Evolutionary conservation across 2,113 vertebrate species (phyloP).

Genomic region (Mormyrus lacerda): DNA sequence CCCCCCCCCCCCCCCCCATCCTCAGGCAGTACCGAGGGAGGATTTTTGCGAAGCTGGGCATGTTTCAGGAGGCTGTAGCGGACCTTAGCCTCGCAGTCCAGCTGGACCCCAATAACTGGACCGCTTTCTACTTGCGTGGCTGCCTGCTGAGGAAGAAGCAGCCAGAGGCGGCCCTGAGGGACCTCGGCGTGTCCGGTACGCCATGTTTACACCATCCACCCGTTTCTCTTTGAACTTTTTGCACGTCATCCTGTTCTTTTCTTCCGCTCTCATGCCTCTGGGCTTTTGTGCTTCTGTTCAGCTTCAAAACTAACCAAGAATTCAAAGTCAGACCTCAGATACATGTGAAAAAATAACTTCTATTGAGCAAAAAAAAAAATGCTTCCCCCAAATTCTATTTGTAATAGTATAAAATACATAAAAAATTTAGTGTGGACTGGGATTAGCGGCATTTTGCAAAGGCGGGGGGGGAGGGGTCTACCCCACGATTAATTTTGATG

Average conservation of each 20-base stretch:
- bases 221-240: not conserved
- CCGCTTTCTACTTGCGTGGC: conserved; percentile 62
- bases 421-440: not conserved
- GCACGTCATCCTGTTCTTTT: not conserved
- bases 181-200: conserved; percentile 69
- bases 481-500: not conserved
- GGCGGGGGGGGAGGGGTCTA: not conserved
- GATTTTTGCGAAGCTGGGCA: conserved; percentile 49
- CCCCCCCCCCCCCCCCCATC: not conserved
- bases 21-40: conserved; percentile 59
- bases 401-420: not conserved
- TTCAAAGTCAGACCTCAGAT: not conserved
- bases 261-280: not conserved
- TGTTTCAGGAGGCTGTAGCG: conserved; percentile 48
- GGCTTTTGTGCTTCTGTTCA: not conserved
- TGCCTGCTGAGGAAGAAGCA: conserved; percentile 54
- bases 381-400: not conserved
- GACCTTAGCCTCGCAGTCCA: conserved; percentile 60
- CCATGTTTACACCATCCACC: not conserved
- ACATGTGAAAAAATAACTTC: not conserved
- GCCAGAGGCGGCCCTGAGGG: conserved; percentile 54
- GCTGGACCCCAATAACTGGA: conserved; percentile 62
- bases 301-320: not conserved
- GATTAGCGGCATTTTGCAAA: not conserved
- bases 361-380: not conserved